Conservation (phyloP, 2,888 invertebrate genomes). For the Parnassius mnemosyne region DNA sequence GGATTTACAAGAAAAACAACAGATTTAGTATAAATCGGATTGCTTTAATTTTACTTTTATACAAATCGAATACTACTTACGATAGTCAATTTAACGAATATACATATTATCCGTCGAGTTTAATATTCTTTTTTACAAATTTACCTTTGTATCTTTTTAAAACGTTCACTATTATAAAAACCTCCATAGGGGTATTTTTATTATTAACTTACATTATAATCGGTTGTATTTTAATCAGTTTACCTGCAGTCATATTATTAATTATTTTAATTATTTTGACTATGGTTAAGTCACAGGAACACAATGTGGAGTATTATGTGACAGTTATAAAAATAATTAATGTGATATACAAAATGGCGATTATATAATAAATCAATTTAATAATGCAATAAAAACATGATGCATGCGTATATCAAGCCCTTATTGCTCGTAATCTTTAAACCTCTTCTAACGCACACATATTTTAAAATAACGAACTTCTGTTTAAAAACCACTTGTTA, state of each 20-base stretch:
- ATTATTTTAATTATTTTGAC: conserved; percentile 60
- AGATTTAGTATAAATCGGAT: conserved; percentile 76
- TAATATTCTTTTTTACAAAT: conserved; percentile 71
- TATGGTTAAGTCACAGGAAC: conserved; percentile 70
- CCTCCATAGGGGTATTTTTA: conserved; percentile 76
- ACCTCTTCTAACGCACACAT: no score
- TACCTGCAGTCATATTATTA: conserved; percentile 66
- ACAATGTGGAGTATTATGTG: conserved; percentile 59
- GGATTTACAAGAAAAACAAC: conserved; percentile 56
- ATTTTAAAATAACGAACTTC: no score
- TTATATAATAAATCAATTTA: conserved; percentile 21
- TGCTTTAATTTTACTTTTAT: conserved; percentile 81
- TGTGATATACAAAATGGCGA: conserved; percentile 30
- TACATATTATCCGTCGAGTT: conserved; percentile 74
- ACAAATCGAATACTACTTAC: conserved; percentile 81
- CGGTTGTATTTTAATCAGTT: conserved; percentile 59
- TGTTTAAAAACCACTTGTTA: no score
- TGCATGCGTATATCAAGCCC: conserved; percentile 1
- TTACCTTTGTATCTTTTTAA: conserved; percentile 72
- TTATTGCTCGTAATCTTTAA: neutral
- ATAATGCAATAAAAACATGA: neutral
- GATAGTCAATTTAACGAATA: conserved; percentile 80
- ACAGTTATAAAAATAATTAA: conserved; percentile 40
- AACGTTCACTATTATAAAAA: conserved; percentile 74
- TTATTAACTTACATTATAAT: conserved; percentile 77